A percentile compares a stretch with the other conserved stretches of the same genome.
phyloP scores from a whole-genome alignment of 2,113 vertebrate species.

The Vulpes lagopus region DNA sequence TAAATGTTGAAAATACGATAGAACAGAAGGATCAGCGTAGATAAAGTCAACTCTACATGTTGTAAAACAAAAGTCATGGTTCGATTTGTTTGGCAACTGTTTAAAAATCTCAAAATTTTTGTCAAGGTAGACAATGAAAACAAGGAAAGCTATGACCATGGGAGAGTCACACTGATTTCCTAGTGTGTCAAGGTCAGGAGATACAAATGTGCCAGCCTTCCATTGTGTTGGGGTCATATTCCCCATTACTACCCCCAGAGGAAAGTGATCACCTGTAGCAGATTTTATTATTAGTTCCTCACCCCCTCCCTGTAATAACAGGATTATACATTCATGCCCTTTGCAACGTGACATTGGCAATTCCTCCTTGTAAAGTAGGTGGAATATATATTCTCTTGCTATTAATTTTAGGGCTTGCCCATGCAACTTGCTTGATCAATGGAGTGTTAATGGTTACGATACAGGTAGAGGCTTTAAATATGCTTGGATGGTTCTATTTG shows the following conservation, averaged over 20 bases:
- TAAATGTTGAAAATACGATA: neutral
- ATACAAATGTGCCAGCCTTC: neutral
- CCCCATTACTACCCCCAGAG: neutral
- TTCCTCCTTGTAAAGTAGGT: neutral
- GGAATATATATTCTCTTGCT: neutral
- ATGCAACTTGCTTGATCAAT: neutral
- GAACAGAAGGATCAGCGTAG: neutral
- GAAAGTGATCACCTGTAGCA: neutral
- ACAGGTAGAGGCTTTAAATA: neutral
- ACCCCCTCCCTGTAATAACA: neutral
- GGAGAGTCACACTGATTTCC: neutral
- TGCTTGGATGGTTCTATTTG: neutral
- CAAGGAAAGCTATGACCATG: neutral
- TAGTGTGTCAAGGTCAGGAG: neutral
- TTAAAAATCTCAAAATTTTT: neutral
- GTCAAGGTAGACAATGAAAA: neutral
- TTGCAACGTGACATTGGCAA: neutral
- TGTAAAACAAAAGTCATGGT: neutral
- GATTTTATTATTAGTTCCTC: neutral
- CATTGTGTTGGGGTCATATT: neutral
- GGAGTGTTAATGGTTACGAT: neutral
- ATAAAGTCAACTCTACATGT: neutral
- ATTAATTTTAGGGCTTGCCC: neutral
- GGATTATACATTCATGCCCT: too few relatives aligned
- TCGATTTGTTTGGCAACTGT: neutral